Evolutionary conservation across 2,797 vertebrate species (phyloP).

Genomic region (Dendrocincla tyrannina): DNA sequence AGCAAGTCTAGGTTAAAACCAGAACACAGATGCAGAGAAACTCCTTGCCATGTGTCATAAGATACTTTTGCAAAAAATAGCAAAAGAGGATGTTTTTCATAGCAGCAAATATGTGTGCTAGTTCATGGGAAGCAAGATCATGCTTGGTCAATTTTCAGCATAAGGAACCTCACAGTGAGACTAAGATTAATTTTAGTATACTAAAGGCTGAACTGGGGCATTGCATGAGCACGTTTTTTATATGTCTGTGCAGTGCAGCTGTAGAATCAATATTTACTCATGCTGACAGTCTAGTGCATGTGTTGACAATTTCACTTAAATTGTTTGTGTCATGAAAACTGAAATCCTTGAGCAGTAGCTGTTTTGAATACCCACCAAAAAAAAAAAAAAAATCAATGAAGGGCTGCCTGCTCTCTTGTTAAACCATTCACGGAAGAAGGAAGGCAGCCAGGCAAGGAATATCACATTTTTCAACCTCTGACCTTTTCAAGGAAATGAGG

Average conservation of each 20-base stretch:
- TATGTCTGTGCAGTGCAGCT: neutral
- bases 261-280: neutral
- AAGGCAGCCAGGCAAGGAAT: neutral
- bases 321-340: neutral
- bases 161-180: neutral
- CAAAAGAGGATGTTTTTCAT: neutral
- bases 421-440: neutral
- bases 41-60: neutral
- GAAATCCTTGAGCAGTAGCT: neutral
- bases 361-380: neutral
- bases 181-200: neutral
- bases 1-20: neutral
- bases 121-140: neutral
- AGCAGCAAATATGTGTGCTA: neutral
- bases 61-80: neutral
- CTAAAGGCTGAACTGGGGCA: neutral
- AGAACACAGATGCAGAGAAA: neutral
- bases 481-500: neutral
- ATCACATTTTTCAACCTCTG: neutral
- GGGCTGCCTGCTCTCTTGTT: neutral
- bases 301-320: constrained; percentile 4
- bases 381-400: neutral
- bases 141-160: neutral
- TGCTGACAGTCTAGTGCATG: neutral
- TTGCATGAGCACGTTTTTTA: neutral